Evolutionary conservation across 53 echinoderm and acorn worm genomes (phyloP), one percentile per base, ranked within the genome.

Genomic region (Luidia sarsii): DNA sequence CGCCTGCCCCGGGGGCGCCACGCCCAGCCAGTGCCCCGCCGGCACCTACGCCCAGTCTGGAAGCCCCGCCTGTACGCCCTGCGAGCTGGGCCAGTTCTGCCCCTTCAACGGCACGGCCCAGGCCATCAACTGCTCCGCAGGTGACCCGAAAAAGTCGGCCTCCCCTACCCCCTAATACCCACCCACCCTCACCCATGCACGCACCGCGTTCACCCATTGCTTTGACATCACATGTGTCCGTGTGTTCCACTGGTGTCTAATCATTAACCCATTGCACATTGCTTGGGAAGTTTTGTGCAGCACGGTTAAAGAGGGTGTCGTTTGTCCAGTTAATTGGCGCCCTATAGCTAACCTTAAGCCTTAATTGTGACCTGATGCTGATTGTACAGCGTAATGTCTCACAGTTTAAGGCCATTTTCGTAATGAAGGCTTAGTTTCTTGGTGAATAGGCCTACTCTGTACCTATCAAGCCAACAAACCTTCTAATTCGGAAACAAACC

Each of bases 51-150:
- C 90, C 22, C 38, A 82, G 2, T 90, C 85, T 46, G 95, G 92
- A 13, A 92, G 85, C 31, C 60, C 54, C 39, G 39, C 75, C 1
- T 95, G 92, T 39, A 48, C 51, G 20, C 37, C 33, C 10, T 95
- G 95, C 57, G 90, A 90, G 9, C 55, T 67, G 22, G 95, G 95
- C 10, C 88, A 68, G 51, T 87, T 87, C 77, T 93, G 95, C 36
- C 95, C 95, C 14, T 85, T 85, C 37, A 48, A 89, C 46, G 95
- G 92, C 59, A 90, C 88, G 0, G 19, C 77, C 4, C 85, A 87
- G 80, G 74, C 64, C 48, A 65, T 90, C 24, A 57, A 68, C 10
- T 96, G 96, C 50, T 43, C 90, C 37, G 61, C 86, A 96, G 96
- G 96, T 95, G 90, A 92, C 43, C 64, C 24, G 33, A 25, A 33